Evolutionary conservation across 2,797 vertebrate genomes (phyloP).

Genomic region (Notoglanidium macrostoma): DNA sequence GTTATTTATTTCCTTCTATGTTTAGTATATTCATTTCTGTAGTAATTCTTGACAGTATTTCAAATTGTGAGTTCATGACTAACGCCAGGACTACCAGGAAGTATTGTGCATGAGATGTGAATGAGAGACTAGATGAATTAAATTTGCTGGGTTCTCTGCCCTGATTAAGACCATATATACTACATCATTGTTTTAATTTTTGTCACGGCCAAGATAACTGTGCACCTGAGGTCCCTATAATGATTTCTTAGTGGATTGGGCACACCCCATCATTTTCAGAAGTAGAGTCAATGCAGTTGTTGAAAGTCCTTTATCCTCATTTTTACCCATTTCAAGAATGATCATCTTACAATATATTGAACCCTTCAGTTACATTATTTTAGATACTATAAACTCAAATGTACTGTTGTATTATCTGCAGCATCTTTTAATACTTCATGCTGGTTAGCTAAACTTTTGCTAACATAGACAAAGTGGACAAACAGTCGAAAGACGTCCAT

Average conservation of each 20-base stretch:
- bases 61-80: neutral
- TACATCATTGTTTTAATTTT: neutral
- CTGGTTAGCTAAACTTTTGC: neutral
- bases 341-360: neutral
- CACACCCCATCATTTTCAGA: neutral
- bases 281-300: neutral
- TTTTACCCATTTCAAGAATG: neutral
- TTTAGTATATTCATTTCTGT: neutral
- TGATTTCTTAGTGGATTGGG: neutral
- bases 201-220: neutral
- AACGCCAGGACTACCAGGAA: neutral
- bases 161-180: neutral
- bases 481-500: neutral
- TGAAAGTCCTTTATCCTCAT: neutral
- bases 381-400: neutral
- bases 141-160: neutral
- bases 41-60: neutral
- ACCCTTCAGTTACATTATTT: neutral
- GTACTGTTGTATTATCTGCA: no score
- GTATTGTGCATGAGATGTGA: neutral
- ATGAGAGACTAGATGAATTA: neutral
- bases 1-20: neutral
- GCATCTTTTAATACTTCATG: neutral
- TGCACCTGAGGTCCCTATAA: neutral
- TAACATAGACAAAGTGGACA: neutral